These are phyloP conservation scores for Tridacna crocea DNA, from an alignment of 2,888 invertebrate genomes.

Conservation along the genomic window DNA sequence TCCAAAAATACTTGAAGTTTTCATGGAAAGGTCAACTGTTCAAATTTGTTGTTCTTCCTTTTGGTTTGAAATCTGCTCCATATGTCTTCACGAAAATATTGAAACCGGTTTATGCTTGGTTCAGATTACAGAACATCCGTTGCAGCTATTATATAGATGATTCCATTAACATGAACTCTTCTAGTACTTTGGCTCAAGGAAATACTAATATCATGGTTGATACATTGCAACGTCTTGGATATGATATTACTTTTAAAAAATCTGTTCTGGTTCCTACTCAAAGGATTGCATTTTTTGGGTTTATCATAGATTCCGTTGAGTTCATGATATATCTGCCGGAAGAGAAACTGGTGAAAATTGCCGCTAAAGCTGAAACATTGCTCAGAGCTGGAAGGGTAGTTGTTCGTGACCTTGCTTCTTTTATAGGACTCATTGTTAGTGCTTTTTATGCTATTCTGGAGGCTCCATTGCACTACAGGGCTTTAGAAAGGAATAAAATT, in stretches of 20 bases:
- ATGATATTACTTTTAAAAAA: slow-evolving; percentile 39
- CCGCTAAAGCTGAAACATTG: slow-evolving; percentile 22
- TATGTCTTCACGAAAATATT: slow-evolving; percentile 33
- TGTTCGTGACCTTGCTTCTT: too few species aligned
- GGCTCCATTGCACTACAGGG: too few species aligned
- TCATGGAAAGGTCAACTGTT: slow-evolving; percentile 26
- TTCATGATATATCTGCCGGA: slow-evolving; percentile 54
- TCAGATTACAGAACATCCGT: slow-evolving; percentile 23
- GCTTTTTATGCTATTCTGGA: too few species aligned
- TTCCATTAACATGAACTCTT: slow-evolving; percentile 54
- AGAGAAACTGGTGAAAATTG: slow-evolving; percentile 48
- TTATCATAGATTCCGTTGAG: slow-evolving; percentile 49
- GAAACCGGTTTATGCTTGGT: slow-evolving; percentile 37
- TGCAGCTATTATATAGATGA: slow-evolving; percentile 58
- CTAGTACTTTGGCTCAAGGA: neutral
- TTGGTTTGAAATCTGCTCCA: slow-evolving; percentile 29
- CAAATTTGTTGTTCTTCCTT: slow-evolving; percentile 37
- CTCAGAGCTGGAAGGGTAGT: slow-evolving; percentile 13
- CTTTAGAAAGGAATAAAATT: too few species aligned
- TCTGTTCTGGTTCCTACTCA: slow-evolving; percentile 39
- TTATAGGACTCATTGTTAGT: too few species aligned
- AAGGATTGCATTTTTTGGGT: slow-evolving; percentile 57
- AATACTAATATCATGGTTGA: slow-evolving; percentile 32
- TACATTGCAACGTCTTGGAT: slow-evolving; percentile 35
- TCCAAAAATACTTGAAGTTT: slow-evolving; percentile 36